These are phyloP conservation scores for Molossus molossus DNA, from an alignment of 2,797 vertebrate genomes.

Conservation along the genomic window DNA sequence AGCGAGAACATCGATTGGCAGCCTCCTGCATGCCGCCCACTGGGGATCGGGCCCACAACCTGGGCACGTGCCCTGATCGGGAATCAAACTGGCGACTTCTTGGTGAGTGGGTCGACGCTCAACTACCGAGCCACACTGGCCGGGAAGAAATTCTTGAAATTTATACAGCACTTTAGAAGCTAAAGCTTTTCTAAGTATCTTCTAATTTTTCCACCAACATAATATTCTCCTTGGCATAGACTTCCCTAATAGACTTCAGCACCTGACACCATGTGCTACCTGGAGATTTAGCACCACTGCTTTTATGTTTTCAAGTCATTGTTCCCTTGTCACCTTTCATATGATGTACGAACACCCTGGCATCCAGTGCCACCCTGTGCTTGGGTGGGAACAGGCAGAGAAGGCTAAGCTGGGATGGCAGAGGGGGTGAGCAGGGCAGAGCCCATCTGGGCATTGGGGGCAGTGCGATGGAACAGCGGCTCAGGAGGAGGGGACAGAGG, in stretches of 20 bases:
- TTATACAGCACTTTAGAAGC: background rate
- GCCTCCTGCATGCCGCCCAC: too few relatives aligned
- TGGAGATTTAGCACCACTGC: background rate
- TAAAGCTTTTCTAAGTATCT: background rate
- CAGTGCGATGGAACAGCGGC: background rate
- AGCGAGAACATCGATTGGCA: too few relatives aligned
- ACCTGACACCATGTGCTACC: background rate
- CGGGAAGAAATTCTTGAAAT: constrained; percentile 32
- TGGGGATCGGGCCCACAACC: too few relatives aligned
- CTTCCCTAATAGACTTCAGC: background rate
- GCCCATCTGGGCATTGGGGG: accelerated
- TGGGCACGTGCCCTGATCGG: too few relatives aligned
- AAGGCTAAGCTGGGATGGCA: background rate
- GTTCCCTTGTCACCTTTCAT: background rate
- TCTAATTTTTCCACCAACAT: background rate
- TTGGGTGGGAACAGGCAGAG: background rate
- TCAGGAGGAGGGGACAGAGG: background rate
- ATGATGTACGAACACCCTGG: background rate
- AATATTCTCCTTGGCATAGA: background rate
- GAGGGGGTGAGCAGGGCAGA: background rate
- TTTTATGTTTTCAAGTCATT: background rate
- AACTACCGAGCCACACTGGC: too few relatives aligned
- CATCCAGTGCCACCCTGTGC: accelerated
- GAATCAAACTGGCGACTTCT: too few relatives aligned
- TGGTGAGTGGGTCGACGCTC: too few relatives aligned